Evolutionary conservation across 2,888 invertebrate species (phyloP).

Genomic region (Caenorhabditis virilis): DNA sequence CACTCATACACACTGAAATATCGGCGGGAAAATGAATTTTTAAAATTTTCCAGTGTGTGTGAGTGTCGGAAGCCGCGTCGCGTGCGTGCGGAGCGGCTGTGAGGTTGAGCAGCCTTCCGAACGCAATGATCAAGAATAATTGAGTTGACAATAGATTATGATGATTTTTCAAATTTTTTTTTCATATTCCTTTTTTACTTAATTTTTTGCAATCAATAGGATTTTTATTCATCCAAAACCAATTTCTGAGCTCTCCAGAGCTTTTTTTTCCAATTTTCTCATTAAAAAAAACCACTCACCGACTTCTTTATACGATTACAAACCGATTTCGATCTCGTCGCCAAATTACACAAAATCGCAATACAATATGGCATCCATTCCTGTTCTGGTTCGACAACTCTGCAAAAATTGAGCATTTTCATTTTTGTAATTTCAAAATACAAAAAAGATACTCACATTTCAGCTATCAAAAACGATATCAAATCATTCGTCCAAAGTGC

Average conservation of each 20-base stretch:
- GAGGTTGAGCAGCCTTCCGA: no score
- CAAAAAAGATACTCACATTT: conserved; percentile 50
- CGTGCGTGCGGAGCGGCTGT: no score
- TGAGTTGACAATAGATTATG: no score
- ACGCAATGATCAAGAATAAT: no score
- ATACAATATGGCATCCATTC: conserved; percentile 65
- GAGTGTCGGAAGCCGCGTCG: no score
- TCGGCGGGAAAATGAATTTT: no score
- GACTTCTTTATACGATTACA: conserved; percentile 53
- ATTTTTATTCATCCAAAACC: neutral
- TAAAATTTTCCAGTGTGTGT: no score
- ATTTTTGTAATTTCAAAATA: neutral
- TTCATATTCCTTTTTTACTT: no score
- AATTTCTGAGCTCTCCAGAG: no score
- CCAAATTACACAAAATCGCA: conserved; percentile 63
- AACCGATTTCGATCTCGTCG: conserved; percentile 56
- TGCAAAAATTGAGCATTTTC: neutral
- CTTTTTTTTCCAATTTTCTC: conserved; percentile 1
- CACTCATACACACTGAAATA: no score
- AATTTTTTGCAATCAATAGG: neutral
- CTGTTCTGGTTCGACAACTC: conserved; percentile 26
- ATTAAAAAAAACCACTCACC: conserved; percentile 20
- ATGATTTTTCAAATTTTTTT: no score
- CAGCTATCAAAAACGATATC: conserved; percentile 52
- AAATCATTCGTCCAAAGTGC: conserved; percentile 56